Conservation (phyloP, 2,797 vertebrate genomes). For the Premnoplex brunnescens region DNA sequence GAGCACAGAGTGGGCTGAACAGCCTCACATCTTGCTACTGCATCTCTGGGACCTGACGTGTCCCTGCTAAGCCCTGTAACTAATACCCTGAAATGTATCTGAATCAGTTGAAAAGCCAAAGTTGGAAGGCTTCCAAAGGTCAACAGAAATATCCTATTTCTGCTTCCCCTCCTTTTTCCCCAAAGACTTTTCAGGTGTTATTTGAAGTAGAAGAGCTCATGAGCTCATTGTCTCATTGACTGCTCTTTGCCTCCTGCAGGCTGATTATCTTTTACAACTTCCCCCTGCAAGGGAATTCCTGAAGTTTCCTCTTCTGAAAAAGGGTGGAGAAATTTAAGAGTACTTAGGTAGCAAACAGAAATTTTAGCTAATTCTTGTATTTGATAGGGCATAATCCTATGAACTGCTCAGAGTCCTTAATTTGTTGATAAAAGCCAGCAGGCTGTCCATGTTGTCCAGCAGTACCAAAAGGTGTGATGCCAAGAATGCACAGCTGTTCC, state of each 20-base stretch:
- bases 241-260: neutral
- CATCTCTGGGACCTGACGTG: neutral
- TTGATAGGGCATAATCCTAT: neutral
- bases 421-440: neutral
- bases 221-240: neutral
- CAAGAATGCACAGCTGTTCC: neutral
- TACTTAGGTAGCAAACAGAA: neutral
- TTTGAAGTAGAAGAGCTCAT: conserved; percentile 20
- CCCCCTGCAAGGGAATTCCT: neutral
- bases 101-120: neutral
- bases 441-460: neutral
- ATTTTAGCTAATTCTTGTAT: neutral
- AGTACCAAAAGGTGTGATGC: neutral
- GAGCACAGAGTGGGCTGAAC: neutral
- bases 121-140: conserved; percentile 9
- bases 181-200: conserved; percentile 22
- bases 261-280: neutral
- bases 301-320: neutral
- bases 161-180: neutral
- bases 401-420: neutral
- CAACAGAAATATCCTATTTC: neutral
- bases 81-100: neutral
- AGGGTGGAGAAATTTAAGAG: neutral
- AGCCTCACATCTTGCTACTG: neutral
- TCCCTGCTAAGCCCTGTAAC: neutral